A percentile compares a stretch with the other conserved stretches of the same genome.
Evolutionary conservation across 2,113 vertebrate species (phyloP).

Genomic region (Archilochus colubris): DNA sequence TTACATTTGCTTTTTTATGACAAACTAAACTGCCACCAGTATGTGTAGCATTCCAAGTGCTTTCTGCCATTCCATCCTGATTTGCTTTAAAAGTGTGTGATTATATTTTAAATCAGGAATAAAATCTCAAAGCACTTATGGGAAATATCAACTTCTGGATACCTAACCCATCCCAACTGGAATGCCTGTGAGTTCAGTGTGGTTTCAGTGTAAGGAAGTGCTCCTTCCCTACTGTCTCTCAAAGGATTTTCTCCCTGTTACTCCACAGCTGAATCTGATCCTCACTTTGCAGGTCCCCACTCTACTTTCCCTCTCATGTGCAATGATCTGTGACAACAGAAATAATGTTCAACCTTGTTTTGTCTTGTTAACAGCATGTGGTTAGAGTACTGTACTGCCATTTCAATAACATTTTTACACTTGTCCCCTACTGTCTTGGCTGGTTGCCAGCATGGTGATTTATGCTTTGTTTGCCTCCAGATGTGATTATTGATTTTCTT

Average conservation of each 20-base stretch:
- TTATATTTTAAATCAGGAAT: neutral
- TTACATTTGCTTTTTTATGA: conserved; percentile 37
- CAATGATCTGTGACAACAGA: conserved; percentile 18
- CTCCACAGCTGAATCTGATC: neutral
- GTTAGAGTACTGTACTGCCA: conserved; percentile 34
- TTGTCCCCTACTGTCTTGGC: conserved; percentile 57
- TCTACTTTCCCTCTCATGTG: neutral
- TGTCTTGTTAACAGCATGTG: conserved; percentile 59
- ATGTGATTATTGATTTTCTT: conserved; percentile 56
- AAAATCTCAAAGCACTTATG: neutral
- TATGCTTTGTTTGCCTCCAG: conserved; percentile 50
- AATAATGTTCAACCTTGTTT: conserved; percentile 43
- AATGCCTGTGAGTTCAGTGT: neutral
- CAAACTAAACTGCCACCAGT: neutral
- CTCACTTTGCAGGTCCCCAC: neutral
- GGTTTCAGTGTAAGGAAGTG: neutral
- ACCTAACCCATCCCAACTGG: neutral
- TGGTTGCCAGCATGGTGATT: conserved; percentile 3
- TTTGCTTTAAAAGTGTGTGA: neutral
- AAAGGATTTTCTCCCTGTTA: neutral
- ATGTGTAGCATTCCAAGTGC: neutral
- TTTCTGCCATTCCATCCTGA: neutral
- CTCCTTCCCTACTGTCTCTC: neutral
- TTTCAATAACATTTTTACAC: conserved; percentile 57
- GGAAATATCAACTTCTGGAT: neutral